A percentile compares a stretch with the other conserved stretches of the same genome.
Evolutionary conservation across 2,113 vertebrate species (phyloP).

Genomic region (Mola mola): DNA sequence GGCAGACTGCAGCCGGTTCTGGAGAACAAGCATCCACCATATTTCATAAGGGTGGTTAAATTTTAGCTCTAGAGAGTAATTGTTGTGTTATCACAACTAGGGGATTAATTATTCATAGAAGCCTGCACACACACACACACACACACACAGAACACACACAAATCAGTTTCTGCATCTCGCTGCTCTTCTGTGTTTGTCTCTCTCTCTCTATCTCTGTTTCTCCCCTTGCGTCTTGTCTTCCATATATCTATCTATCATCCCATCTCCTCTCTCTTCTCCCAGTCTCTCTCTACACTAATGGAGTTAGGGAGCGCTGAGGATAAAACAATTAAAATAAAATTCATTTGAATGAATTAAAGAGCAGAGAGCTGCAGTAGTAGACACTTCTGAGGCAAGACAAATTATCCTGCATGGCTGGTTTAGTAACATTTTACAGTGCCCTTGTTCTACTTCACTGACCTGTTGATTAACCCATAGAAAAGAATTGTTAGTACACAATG

Average conservation of each 20-base stretch:
- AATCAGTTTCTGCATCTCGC: slow-evolving; percentile 20
- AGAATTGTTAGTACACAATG: slow-evolving; percentile 42
- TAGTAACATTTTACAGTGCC: slow-evolving; percentile 60
- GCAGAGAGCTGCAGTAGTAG: slow-evolving; percentile 53
- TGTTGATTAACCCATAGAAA: slow-evolving; percentile 53
- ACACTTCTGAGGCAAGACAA: slow-evolving; percentile 67
- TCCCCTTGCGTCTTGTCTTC: slow-evolving; percentile 15
- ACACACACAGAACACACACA: slow-evolving; percentile 21
- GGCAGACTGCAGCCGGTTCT: slow-evolving; percentile 13
- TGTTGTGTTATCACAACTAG: slow-evolving; percentile 73
- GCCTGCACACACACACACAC: slow-evolving; percentile 11
- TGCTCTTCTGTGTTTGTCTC: slow-evolving; percentile 10
- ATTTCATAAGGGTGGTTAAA: slow-evolving; percentile 65
- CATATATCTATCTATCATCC: slow-evolving; percentile 27
- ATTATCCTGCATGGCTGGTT: slow-evolving; percentile 71
- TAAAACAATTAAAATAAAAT: slow-evolving; percentile 76
- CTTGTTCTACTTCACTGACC: slow-evolving; percentile 63
- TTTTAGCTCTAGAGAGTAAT: slow-evolving; percentile 69
- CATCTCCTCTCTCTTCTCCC: slow-evolving; percentile 16
- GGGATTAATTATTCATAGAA: slow-evolving; percentile 70
- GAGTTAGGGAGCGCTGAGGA: slow-evolving; percentile 65
- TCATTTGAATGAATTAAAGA: slow-evolving; percentile 75
- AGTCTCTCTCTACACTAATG: slow-evolving; percentile 56
- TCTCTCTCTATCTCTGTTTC: background rate
- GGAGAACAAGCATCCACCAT: slow-evolving; percentile 44